phyloP scores from a whole-genome alignment of 2,797 vertebrate genomes.

The Cirrhinus molitorella region DNA sequence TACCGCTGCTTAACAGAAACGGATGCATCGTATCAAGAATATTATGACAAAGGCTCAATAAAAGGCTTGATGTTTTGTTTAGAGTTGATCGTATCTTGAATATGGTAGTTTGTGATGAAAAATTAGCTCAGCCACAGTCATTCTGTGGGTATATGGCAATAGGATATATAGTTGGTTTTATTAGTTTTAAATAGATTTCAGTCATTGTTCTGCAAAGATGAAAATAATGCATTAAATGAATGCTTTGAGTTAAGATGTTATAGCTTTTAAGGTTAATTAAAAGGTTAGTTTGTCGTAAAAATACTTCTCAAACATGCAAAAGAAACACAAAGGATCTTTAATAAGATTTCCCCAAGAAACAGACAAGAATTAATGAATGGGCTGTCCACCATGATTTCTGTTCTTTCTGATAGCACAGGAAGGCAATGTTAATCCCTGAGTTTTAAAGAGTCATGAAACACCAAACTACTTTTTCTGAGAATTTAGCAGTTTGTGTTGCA shows the following conservation, averaged over 20 bases:
- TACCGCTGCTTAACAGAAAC: slow-evolving; percentile 51
- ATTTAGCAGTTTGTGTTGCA: too few relatives aligned
- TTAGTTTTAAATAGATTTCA: background rate
- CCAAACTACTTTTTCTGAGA: too few relatives aligned
- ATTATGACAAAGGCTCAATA: slow-evolving; percentile 49
- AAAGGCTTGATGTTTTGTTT: slow-evolving; percentile 47
- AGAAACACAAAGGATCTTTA: background rate
- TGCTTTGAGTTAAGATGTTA: background rate
- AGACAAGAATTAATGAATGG: background rate
- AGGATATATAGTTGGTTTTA: background rate
- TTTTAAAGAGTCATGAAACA: background rate
- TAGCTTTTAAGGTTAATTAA: background rate
- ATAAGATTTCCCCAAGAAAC: background rate
- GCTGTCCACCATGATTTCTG: background rate
- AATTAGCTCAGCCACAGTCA: background rate
- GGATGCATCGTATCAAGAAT: slow-evolving; percentile 31
- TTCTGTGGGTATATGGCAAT: background rate
- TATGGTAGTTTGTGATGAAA: slow-evolving; percentile 7
- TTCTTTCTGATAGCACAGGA: background rate
- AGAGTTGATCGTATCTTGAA: slow-evolving; percentile 25
- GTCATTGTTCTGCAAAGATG: background rate
- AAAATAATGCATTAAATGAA: background rate
- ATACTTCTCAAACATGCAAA: background rate
- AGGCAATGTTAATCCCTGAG: background rate
- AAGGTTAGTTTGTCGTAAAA: background rate